Percentiles rank a stretch among this genome's conserved stretches.
phyloP scores from a whole-genome alignment of 2,113 vertebrate species.

The Serinus canaria region DNA sequence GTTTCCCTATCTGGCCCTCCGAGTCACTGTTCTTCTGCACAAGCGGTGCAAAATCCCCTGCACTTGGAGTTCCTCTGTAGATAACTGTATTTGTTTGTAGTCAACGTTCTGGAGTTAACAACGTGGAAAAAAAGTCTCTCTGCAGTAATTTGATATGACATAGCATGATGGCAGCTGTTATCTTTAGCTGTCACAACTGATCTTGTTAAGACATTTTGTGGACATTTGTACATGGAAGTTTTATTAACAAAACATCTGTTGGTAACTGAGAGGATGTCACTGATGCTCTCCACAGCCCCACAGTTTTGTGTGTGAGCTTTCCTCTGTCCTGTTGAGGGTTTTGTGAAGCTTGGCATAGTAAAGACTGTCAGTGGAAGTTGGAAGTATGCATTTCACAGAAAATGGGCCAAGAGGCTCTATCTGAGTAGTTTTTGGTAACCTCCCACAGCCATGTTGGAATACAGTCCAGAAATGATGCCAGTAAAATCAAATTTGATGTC shows the following conservation, averaged over 20 bases:
- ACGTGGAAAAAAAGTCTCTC: not conserved
- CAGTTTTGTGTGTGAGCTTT: not conserved
- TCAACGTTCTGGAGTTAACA: constrained; percentile 45
- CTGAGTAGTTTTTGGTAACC: not conserved
- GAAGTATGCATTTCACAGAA: not conserved
- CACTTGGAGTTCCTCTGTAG: constrained; percentile 62
- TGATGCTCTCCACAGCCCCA: constrained; percentile 24
- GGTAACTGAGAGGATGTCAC: constrained; percentile 47
- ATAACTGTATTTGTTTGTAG: constrained; percentile 71
- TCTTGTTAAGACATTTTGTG: constrained; percentile 67
- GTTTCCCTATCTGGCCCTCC: constrained; percentile 64
- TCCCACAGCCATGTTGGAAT: not conserved
- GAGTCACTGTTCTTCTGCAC: constrained; percentile 73
- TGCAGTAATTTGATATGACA: constrained; percentile 53
- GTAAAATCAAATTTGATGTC: constrained; percentile 43
- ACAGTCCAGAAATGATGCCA: not conserved
- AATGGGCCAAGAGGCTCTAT: not conserved
- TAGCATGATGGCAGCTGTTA: constrained; percentile 63
- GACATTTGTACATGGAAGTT: constrained; percentile 76
- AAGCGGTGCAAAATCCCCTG: constrained; percentile 57
- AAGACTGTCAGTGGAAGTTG: not conserved
- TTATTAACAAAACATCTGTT: constrained; percentile 75
- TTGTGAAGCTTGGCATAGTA: constrained; percentile 5
- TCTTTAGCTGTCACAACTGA: constrained; percentile 75
- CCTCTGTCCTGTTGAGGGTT: not conserved